Conservation (phyloP, 2,888 invertebrate species). For the Cistogaster globosa region DNA sequence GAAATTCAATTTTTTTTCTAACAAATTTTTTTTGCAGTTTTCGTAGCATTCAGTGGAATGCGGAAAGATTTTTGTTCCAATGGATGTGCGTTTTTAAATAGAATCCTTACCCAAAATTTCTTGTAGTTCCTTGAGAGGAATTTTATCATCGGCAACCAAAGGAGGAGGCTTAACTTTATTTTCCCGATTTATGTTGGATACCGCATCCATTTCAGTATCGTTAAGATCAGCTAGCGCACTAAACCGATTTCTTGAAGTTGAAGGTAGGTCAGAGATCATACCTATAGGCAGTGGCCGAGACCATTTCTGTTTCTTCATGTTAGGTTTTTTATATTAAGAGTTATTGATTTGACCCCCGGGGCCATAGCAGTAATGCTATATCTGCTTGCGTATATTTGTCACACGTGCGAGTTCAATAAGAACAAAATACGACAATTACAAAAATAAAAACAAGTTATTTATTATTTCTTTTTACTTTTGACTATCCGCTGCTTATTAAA, state of each 20-base stretch:
- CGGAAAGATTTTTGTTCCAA: slow-evolving; percentile 38
- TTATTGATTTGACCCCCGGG: slow-evolving; percentile 20
- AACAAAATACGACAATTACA: no score
- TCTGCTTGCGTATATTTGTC: no score
- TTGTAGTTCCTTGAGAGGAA: slow-evolving; percentile 3
- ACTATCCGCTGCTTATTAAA: no score
- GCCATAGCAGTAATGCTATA: no score
- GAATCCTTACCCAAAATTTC: slow-evolving; percentile 29
- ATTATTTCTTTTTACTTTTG: no score
- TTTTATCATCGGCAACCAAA: slow-evolving; percentile 16
- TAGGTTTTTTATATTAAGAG: no score
- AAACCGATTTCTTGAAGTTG: slow-evolving; percentile 20
- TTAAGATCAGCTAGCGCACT: slow-evolving; percentile 34
- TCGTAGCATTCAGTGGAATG: slow-evolving; percentile 10
- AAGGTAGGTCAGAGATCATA: slow-evolving; percentile 20
- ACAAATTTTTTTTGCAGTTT: slow-evolving; percentile 26
- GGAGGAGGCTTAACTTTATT: slow-evolving; percentile 35
- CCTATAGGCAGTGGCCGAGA: slow-evolving; percentile 14
- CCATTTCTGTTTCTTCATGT: slow-evolving; percentile 40
- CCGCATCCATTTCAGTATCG: slow-evolving; percentile 31
- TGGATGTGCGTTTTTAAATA: slow-evolving; percentile 37
- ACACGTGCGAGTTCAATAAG: no score
- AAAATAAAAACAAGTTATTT: no score
- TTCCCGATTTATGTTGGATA: slow-evolving; percentile 5
- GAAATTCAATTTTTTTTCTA: slow-evolving; percentile 39